Evolutionary conservation across 2,113 vertebrate species (phyloP), one percentile per base, ranked within the genome.

Genomic region (Vimba vimba): DNA sequence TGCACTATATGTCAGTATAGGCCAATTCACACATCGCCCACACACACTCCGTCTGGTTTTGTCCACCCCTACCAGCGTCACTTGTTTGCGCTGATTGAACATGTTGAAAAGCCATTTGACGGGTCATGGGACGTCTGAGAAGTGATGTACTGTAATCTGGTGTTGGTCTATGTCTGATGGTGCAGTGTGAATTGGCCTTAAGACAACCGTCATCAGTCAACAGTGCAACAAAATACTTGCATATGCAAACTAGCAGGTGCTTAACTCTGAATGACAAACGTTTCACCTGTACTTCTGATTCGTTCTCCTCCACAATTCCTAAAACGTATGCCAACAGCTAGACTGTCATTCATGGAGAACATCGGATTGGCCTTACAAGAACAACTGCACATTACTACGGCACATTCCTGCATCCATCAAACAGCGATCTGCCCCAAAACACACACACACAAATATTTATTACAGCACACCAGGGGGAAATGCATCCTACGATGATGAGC

Each of bases 401-500:
- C 23, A 83, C 80, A 87, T 87, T 83, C 73, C 80, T 66, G 50
- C 39, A 62, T 59, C 11, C 55, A 62, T 39, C 21, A 25, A 60
- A 36, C n/a, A 21, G 19, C 39, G 13, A 62, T 76, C 71, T 19
- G 43, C 60, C 57, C 68, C 30, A 74, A 69, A 62, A 79, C 64
- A 79, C 84, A 79, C 84, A 79, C 30, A 71, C 68, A 71, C 19
- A 39, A 71, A 39, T 71, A 71, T 71, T 39, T 71, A 71, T 23
- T 39, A 71, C 47, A 76, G 79, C 52, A 84, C 30, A 62, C 33
- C 33, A 73, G 60, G 45, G 2, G 71, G n/a, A 78, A 88, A 86
- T 52, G 73, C 86, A 87, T 81, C 60, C 74, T 79, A 39, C 9
- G 69, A 88, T 86, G 87, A 86, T 86, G 87, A 88, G 69, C 50